phyloP scores from a whole-genome alignment of 2,888 invertebrate species.

The Drosophila anomalata region DNA sequence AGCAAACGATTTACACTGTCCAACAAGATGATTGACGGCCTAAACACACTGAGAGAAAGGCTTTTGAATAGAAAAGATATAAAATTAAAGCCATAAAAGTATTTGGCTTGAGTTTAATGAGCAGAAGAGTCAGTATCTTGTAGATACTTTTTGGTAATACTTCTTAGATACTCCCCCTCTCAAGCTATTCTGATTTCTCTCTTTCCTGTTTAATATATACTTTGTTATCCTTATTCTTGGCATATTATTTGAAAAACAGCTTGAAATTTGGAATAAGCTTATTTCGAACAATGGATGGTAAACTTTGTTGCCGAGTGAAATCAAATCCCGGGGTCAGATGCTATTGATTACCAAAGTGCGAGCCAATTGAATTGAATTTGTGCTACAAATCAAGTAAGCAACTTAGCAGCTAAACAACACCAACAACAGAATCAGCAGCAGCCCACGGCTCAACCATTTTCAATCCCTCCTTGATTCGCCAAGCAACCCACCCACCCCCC shows the following conservation, averaged over 20 bases:
- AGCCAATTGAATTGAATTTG: constrained; percentile 78
- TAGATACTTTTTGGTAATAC: too few species aligned
- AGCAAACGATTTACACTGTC: constrained; percentile 43
- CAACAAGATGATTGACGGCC: constrained; percentile 42
- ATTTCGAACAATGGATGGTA: constrained; percentile 25
- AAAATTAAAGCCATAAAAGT: background rate
- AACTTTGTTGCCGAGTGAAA: constrained; percentile 60
- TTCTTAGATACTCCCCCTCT: too few species aligned
- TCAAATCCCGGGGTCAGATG: constrained; percentile 51
- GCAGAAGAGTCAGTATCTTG: too few species aligned
- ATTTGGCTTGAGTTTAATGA: too few species aligned
- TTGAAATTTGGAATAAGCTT: constrained; percentile 1
- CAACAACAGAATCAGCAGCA: constrained; percentile 19
- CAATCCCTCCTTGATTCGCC: constrained; percentile 1
- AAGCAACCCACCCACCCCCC: background rate
- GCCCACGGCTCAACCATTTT: constrained; percentile 21
- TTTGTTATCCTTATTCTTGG: background rate
- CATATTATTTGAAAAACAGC: background rate
- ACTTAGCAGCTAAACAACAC: constrained; percentile 77
- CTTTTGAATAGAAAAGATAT: background rate
- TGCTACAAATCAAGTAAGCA: constrained; percentile 77
- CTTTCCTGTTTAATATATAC: background rate
- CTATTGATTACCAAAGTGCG: constrained; percentile 54
- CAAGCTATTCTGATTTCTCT: too few species aligned
- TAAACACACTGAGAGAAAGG: constrained; percentile 6